phyloP scores from a whole-genome alignment of 1,140 invertebrate genomes.

The Drosophila busckii region DNA sequence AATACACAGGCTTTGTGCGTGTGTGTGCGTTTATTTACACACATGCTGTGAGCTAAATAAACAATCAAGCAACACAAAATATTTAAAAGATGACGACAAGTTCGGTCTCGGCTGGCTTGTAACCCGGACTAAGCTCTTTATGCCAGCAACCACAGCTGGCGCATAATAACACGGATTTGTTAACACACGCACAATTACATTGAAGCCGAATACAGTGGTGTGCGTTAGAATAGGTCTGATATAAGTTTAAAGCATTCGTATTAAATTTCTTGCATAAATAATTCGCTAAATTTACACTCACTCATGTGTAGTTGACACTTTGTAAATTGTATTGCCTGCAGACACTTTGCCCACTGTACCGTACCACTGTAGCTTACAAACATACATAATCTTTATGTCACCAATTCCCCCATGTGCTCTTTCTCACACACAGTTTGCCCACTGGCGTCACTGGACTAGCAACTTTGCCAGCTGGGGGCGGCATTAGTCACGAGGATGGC shows the following conservation, averaged over 20 bases:
- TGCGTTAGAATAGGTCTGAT: too few species aligned
- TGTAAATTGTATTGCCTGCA: too few species aligned
- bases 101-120: constrained; percentile 27
- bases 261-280: too few species aligned
- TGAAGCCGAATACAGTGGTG: too few species aligned
- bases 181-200: constrained; percentile 73
- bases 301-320: too few species aligned
- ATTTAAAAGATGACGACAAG: constrained; percentile 63
- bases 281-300: too few species aligned
- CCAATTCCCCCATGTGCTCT: constrained; percentile 51
- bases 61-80: constrained; percentile 53
- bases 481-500: constrained; percentile 28
- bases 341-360: too few species aligned
- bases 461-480: background rate
- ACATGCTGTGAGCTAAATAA: constrained; percentile 45
- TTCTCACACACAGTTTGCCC: constrained; percentile 12
- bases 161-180: constrained; percentile 66
- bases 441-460: constrained; percentile 37
- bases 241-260: too few species aligned
- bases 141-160: constrained; percentile 52
- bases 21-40: background rate
- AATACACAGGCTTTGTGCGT: background rate
- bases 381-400: constrained; percentile 70
- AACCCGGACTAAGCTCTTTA: constrained; percentile 37
- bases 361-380: constrained; percentile 28